Conservation (phyloP, 2,113 vertebrate species). For the Neogale vison region DNA sequence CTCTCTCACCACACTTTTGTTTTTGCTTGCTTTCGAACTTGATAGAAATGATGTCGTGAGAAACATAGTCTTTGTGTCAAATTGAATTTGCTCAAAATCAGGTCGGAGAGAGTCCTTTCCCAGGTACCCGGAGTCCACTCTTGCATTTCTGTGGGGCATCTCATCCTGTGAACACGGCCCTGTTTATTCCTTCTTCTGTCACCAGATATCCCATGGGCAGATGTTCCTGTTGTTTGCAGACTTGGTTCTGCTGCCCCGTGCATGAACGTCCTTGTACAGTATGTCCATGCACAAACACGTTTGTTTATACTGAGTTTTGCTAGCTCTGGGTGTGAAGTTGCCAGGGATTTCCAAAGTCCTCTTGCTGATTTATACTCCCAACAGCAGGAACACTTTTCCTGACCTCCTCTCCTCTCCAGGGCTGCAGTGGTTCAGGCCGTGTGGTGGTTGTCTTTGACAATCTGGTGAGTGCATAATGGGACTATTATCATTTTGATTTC, state of each 20-base stretch:
- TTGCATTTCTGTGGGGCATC: fast-evolving
- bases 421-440: fast-evolving
- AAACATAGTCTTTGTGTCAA: neutral
- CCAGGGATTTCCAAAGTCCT: neutral
- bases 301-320: fast-evolving
- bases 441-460: neutral
- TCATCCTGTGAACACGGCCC: fast-evolving
- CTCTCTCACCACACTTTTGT: neutral
- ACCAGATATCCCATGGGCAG: fast-evolving
- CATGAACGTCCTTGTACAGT: fast-evolving
- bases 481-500: neutral
- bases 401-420: fast-evolving
- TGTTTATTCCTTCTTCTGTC: neutral
- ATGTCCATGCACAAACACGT: fast-evolving
- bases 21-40: neutral
- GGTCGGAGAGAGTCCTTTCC: neutral
- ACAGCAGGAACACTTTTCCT: fast-evolving
- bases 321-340: neutral
- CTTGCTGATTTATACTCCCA: fast-evolving
- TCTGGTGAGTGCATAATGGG: fast-evolving
- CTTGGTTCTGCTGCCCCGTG: fast-evolving
- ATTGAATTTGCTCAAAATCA: neutral
- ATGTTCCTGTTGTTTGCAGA: neutral
- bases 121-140: fast-evolving
- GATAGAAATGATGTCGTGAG: neutral